Conservation (phyloP, 2,113 vertebrate species). For the Zosterops lateralis region DNA sequence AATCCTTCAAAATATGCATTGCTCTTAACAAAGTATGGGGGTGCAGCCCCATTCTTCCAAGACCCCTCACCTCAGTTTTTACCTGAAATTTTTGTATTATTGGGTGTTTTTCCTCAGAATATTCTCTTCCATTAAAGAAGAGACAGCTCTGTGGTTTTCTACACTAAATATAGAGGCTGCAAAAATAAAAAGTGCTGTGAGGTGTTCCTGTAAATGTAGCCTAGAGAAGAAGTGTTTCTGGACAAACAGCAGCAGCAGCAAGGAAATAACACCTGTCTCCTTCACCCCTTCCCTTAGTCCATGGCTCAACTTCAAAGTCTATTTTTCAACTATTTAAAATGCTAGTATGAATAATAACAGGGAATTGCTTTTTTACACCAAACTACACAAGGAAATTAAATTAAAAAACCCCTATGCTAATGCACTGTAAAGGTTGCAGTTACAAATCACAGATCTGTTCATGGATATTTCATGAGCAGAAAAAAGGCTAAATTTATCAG, state of each 20-base stretch:
- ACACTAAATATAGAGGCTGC: not conserved
- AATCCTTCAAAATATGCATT: not conserved
- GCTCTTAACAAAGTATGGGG: not conserved
- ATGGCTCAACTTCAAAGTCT: slow-evolving; percentile 17
- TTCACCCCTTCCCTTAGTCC: not conserved
- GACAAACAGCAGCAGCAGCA: not conserved
- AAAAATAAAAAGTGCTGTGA: not conserved
- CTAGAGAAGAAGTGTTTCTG: not conserved
- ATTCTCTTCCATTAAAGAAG: not conserved
- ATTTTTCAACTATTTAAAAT: slow-evolving; percentile 44
- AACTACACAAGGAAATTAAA: slow-evolving; percentile 59
- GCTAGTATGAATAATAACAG: slow-evolving; percentile 35
- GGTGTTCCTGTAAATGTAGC: not conserved
- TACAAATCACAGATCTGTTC: slow-evolving; percentile 61
- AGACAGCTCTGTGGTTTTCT: not conserved
- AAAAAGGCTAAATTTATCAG: slow-evolving; percentile 63
- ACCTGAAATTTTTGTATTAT: not conserved
- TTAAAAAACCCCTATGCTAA: not conserved
- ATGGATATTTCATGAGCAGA: slow-evolving; percentile 63
- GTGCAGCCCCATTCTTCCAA: not conserved
- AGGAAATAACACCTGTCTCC: not conserved
- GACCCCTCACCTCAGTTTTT: not conserved
- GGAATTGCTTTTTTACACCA: slow-evolving; percentile 50
- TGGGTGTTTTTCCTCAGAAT: not conserved
- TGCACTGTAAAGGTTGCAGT: slow-evolving; percentile 57